Conservation (phyloP, 2,797 vertebrate species). For the Synaphobranchus kaupii region DNA sequence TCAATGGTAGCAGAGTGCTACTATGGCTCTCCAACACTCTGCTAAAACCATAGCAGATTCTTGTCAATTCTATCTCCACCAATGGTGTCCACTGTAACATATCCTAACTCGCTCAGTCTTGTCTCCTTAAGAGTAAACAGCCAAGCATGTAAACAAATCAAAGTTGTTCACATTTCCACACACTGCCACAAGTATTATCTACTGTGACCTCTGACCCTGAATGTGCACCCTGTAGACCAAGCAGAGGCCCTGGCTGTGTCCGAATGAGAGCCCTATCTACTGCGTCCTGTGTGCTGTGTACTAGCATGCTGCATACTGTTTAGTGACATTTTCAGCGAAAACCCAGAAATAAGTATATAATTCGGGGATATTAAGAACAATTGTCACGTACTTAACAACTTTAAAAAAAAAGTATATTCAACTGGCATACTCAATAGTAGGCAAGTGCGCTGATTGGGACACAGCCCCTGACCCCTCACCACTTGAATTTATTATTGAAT, state of each 20-base stretch:
- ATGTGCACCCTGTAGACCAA: not conserved
- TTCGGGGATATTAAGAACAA: too few species aligned
- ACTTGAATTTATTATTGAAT: too few species aligned
- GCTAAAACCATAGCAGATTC: not conserved
- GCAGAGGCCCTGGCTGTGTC: not conserved
- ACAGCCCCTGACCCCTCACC: not conserved
- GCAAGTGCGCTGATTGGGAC: too few species aligned
- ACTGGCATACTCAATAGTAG: too few species aligned
- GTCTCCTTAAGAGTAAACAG: constrained; percentile 8
- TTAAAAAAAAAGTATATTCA: too few species aligned
- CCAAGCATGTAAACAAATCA: not conserved
- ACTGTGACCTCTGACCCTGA: constrained; percentile 24
- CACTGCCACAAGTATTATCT: not conserved
- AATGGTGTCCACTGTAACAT: not conserved
- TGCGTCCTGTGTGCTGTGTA: too few species aligned
- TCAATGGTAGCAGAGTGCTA: not conserved
- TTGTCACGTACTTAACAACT: too few species aligned
- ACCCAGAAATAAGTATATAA: too few species aligned
- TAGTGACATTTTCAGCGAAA: too few species aligned
- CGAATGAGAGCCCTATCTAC: too few species aligned
- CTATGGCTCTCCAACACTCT: not conserved
- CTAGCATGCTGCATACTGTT: too few species aligned
- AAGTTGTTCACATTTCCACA: not conserved
- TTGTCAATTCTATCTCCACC: not conserved
- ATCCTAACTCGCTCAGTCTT: not conserved